Conservation (phyloP, 2,888 invertebrate genomes). For the Drosophila peninsularis region DNA sequence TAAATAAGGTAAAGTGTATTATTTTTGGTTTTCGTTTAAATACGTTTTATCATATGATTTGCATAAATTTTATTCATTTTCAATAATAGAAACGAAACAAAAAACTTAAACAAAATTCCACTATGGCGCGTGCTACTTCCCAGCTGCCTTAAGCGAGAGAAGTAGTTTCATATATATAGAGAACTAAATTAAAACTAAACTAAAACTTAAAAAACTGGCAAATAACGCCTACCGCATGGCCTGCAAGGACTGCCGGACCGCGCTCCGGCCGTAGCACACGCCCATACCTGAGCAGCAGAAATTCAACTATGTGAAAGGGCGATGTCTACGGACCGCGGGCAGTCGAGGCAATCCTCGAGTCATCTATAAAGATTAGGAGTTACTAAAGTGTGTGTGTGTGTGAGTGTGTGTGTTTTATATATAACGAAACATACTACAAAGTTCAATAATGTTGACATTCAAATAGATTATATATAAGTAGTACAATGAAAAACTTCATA, state of each 20-base stretch:
- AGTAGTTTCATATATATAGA: slow-evolving; percentile 36
- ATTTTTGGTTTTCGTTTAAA: slow-evolving; percentile 62
- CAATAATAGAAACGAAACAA: slow-evolving; percentile 78
- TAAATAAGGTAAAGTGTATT: slow-evolving; percentile 77
- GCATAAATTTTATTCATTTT: slow-evolving; percentile 72
- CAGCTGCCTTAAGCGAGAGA: slow-evolving; percentile 16
- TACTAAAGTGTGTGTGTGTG: slow-evolving; percentile 37
- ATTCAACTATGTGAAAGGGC: slow-evolving; percentile 76
- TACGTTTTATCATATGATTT: slow-evolving; percentile 67
- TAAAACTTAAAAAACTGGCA: slow-evolving; percentile 51
- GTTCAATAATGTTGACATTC: slow-evolving; percentile 68
- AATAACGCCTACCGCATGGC: slow-evolving; percentile 38
- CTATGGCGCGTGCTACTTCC: slow-evolving; percentile 63
- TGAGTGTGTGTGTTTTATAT: slow-evolving; percentile 42
- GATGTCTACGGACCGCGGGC: slow-evolving; percentile 24
- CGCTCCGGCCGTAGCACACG: slow-evolving; percentile 43
- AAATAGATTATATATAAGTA: slow-evolving; percentile 78
- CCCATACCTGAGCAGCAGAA: slow-evolving; percentile 77
- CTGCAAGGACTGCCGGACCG: slow-evolving; percentile 13
- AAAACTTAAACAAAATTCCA: slow-evolving; percentile 81
- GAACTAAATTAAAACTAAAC: slow-evolving; percentile 54
- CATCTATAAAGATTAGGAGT: slow-evolving; percentile 24
- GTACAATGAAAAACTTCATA: slow-evolving; percentile 76
- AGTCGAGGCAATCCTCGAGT: slow-evolving; percentile 14
- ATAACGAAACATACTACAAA: slow-evolving; percentile 76